Percentiles rank a stretch among this genome's conserved stretches.
Evolutionary conservation across 2,888 invertebrate species (phyloP).

Genomic region (Sceliomorpha sp.): DNA sequence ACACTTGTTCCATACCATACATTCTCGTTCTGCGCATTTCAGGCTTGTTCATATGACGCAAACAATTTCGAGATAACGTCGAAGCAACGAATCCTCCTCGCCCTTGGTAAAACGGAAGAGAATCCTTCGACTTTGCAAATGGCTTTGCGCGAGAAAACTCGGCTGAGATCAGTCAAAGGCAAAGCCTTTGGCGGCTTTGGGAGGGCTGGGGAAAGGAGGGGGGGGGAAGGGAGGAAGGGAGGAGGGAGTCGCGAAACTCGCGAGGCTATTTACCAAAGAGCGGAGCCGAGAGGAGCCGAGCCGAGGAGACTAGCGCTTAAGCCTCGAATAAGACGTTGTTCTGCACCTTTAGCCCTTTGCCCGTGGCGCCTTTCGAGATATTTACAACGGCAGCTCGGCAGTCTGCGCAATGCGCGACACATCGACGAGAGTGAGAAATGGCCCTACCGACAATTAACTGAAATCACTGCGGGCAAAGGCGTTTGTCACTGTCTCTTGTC

Average conservation of each 20-base stretch:
- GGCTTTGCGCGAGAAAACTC: neutral
- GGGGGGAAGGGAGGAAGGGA: too few species aligned
- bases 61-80: too few species aligned
- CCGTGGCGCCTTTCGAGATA: slow-evolving; percentile 70
- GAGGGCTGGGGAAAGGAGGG: too few species aligned
- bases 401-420: slow-evolving; percentile 26
- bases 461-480: slow-evolving; percentile 73
- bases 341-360: slow-evolving; percentile 74
- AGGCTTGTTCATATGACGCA: too few species aligned
- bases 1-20: too few species aligned
- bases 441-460: slow-evolving; percentile 75
- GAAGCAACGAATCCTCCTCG: too few species aligned
- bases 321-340: slow-evolving; percentile 65
- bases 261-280: slow-evolving; percentile 2
- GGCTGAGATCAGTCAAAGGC: neutral
- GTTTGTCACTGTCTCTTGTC: slow-evolving; percentile 73
- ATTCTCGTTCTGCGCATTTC: too few species aligned
- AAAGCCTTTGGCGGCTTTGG: neutral
- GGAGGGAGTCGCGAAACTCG: neutral
- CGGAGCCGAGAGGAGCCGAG: neutral
- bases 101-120: too few species aligned
- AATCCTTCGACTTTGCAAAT: neutral
- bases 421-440: slow-evolving; percentile 76
- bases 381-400: slow-evolving; percentile 67
- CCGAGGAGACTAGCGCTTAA: too few species aligned